A percentile compares a stretch with the other conserved stretches of the same genome.
These are phyloP conservation scores for Drosophila teissieri DNA, from an alignment of 1,140 invertebrate species.

Conservation along the genomic window DNA sequence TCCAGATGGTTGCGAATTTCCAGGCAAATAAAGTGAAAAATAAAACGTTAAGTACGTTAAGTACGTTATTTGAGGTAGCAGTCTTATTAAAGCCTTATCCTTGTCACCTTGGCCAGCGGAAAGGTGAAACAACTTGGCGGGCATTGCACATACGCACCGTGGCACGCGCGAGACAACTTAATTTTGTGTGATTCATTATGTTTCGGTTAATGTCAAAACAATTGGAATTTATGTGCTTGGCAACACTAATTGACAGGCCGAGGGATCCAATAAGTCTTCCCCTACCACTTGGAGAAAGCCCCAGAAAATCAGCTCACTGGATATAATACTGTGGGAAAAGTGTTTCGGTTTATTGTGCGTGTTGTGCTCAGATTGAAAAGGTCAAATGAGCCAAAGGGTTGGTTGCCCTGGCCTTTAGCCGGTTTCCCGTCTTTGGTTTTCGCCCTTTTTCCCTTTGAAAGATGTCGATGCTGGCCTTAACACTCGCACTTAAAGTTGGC, in stretches of 20 bases:
- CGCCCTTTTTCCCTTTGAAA: not conserved
- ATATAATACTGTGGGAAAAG: constrained; percentile 26
- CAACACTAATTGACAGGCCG: constrained; percentile 45
- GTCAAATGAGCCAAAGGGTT: constrained; percentile 50
- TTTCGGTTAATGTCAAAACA: constrained; percentile 54
- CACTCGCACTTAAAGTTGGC: constrained; percentile 36
- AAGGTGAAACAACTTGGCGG: constrained; percentile 21
- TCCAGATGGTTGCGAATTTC: not conserved
- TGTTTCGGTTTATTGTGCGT: constrained; percentile 50
- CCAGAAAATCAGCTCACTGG: constrained; percentile 38
- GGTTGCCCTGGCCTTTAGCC: constrained; percentile 24
- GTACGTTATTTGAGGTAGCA: not conserved
- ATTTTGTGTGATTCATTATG: constrained; percentile 51
- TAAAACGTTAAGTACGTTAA: not conserved
- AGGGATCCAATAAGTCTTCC: constrained; percentile 32
- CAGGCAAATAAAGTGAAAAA: constrained; percentile 20
- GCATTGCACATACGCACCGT: constrained; percentile 14
- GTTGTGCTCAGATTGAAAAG: constrained; percentile 42
- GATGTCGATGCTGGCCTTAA: constrained; percentile 27
- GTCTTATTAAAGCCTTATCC: constrained; percentile 2
- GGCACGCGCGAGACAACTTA: constrained; percentile 55
- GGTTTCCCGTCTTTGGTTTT: not conserved
- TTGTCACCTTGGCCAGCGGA: constrained; percentile 5
- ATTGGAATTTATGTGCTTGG: constrained; percentile 51
- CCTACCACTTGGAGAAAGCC: not conserved